phyloP scores from a whole-genome alignment of 2,113 vertebrate species.

The Pica pica region DNA sequence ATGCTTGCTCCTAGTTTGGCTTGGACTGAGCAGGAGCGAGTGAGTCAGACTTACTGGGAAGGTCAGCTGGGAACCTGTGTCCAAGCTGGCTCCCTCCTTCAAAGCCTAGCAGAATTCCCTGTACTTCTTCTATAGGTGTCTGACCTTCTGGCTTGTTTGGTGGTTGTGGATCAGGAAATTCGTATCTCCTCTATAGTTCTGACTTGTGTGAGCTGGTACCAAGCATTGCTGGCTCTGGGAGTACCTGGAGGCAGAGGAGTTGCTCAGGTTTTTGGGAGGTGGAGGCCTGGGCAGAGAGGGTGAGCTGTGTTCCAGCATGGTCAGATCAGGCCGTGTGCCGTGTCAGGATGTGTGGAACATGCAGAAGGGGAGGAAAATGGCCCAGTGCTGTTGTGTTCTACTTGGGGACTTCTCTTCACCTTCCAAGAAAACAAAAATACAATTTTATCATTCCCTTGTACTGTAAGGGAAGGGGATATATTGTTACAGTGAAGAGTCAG shows the following conservation, averaged over 20 bases:
- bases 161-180: not conserved
- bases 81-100: not conserved
- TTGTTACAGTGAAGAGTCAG: not conserved
- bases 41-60: not conserved
- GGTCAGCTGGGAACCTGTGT: not conserved
- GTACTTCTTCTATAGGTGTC: not conserved
- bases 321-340: not conserved
- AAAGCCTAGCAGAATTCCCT: not conserved
- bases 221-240: not conserved
- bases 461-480: not conserved
- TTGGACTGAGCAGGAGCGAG: not conserved
- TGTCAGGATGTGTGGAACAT: fast-evolving
- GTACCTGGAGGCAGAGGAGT: not conserved
- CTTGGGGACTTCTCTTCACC: not conserved
- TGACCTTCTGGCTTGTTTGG: not conserved
- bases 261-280: not conserved
- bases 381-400: not conserved
- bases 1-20: not conserved
- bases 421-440: not conserved
- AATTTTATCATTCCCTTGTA: not conserved
- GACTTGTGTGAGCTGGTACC: not conserved
- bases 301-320: not conserved
- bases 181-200: not conserved
- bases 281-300: not conserved
- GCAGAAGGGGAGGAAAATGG: not conserved